Evolutionary conservation across 64 coral and sea anemone species (phyloP), one percentile per base, ranked within the genome.

Genomic region (Dendronephthya gigantea): DNA sequence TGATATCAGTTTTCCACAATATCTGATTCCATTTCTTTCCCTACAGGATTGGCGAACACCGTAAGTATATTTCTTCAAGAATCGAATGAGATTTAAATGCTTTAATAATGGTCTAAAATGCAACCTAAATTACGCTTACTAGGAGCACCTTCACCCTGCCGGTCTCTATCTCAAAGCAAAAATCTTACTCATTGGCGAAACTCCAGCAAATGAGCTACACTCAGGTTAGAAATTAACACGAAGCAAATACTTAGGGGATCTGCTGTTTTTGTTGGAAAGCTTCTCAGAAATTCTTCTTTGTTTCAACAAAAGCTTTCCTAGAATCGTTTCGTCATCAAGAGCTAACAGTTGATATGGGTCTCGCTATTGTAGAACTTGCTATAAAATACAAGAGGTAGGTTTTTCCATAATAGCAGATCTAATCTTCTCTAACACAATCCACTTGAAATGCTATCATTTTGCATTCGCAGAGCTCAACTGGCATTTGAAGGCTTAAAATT

Each of bases 121-220:
- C 38, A 17, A 25, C 23, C 27, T 41, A 59, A 28, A 7, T 40
- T n/a, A n/a, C 14, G 15, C 65, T 82, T 7, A 36, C 27, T 56
- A 98, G 94, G 94, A 93, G 28, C 58, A 88, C 37, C 83, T 87
- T 1, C 94, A 98, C 45, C 94, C 94, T 39, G 92, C 94, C 83
- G 94, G 94, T 40, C 85, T 93, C 17, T 98, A 98, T 48, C 82
- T 98, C 7, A 98, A 98, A 86, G 88, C 91, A 4, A 92, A 98
- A 66, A 27, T 98, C 31, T 58, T 98, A 38, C 40, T 93, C 30
- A 65, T 89, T 69, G 90, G 87, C 32, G 83, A 88, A 7, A 90
- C 85, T 85, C 45, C 92, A 49, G 16, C 70, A 82, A 84, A 86
- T 9, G 84, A 89, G 47, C 22, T 98, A 17, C 84, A 91, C 5